A percentile compares a stretch with the other conserved stretches of the same genome.
Conservation (phyloP, 2,113 vertebrate genomes). For the Halcyon malimbica region DNA sequence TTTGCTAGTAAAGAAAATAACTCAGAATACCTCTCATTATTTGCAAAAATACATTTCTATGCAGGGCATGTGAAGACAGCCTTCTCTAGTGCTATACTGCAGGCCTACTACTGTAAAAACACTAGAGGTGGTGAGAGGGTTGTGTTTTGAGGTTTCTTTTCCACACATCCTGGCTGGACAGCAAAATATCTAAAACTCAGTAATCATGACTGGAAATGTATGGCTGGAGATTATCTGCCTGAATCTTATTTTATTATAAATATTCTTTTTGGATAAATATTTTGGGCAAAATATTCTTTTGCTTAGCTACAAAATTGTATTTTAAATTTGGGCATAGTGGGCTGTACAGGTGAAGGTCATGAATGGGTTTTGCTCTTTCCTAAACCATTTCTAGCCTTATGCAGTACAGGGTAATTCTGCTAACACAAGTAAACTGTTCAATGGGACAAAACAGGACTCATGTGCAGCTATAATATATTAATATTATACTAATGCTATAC, state of each 20-base stretch:
- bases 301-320: background rate
- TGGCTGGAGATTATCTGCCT: background rate
- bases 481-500: background rate
- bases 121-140: fast-evolving
- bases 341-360: background rate
- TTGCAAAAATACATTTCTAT: background rate
- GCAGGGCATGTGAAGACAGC: background rate
- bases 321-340: background rate
- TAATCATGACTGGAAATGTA: background rate
- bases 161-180: background rate
- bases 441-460: background rate
- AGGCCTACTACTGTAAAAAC: background rate
- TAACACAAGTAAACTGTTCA: background rate
- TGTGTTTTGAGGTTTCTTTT: background rate
- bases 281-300: background rate
- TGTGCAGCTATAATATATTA: background rate
- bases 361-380: background rate
- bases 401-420: background rate
- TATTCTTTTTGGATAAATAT: background rate
- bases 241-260: background rate
- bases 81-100: background rate
- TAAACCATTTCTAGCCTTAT: background rate
- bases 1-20: background rate
- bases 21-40: background rate
- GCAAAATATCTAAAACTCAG: background rate